Percentiles rank a stretch among this genome's conserved stretches.
Conservation (phyloP, 2,797 vertebrate species). For the Harpagifer antarcticus region DNA sequence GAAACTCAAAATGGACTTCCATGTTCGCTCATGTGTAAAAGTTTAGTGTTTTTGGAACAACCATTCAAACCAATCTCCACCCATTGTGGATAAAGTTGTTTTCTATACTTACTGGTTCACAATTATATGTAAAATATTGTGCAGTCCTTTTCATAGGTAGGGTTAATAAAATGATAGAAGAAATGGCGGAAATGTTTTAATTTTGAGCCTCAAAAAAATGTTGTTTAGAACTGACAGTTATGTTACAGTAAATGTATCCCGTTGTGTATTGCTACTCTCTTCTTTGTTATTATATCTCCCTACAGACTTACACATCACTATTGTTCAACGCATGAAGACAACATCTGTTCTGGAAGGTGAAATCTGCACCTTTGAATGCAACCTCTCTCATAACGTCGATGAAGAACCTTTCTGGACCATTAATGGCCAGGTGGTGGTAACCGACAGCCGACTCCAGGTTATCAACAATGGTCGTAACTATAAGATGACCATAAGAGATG, state of each 20-base stretch:
- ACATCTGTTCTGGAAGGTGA: slow-evolving; percentile 89
- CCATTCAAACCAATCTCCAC: too few relatives aligned
- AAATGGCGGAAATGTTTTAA: not conserved
- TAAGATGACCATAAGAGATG: slow-evolving; percentile 83
- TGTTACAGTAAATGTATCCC: not conserved
- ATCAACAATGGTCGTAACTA: slow-evolving; percentile 85
- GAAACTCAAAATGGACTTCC: too few relatives aligned
- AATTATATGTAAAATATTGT: too few relatives aligned
- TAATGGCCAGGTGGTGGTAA: slow-evolving; percentile 83
- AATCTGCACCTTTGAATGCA: slow-evolving; percentile 91
- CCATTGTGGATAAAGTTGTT: too few relatives aligned
- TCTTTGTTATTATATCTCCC: slow-evolving; percentile 3
- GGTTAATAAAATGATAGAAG: not conserved
- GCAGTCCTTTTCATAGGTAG: too few relatives aligned
- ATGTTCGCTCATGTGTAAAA: too few relatives aligned
- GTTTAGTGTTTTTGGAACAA: too few relatives aligned
- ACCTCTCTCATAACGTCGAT: slow-evolving; percentile 89
- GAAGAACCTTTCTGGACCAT: slow-evolving; percentile 88
- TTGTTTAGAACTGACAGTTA: not conserved
- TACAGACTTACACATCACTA: slow-evolving; percentile 90
- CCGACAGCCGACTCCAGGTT: slow-evolving; percentile 81
- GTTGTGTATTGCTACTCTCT: not conserved
- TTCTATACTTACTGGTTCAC: too few relatives aligned
- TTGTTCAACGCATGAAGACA: slow-evolving; percentile 92
- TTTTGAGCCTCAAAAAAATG: not conserved